Base-by-base conservation (phyloP, 2,113 vertebrate genomes). In the Lamprologus ornatipinnis region DNA sequence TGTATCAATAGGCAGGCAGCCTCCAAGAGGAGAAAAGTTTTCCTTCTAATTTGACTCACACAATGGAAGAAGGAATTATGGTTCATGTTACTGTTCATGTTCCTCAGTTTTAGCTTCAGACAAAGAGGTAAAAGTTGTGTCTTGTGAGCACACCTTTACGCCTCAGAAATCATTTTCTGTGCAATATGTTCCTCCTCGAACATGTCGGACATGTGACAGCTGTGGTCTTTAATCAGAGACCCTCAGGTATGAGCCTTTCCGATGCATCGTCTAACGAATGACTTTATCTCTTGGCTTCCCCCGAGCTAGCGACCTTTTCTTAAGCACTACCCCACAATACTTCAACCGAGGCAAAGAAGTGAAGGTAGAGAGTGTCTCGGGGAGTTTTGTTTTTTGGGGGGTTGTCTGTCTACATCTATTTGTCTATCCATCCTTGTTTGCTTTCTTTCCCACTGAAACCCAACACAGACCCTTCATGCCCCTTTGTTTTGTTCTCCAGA, bases 251-350 rank as follows among this genome's bases (percentile, higher is more conserved):
- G 51, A 78, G 80, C 90, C 82, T 23, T 85, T 75, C 57, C 2
- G 31, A 87, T 84, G 88, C 83, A 37, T 73, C 9, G 14, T 33
- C 91, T 93, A 92, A 95, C 73, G 68, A 92, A 94, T 93, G 93
- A 94, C 92, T 79, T 51, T 92, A 90, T 93, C 84, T n/a, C 7
- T 45, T 14, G 6, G 47, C 84, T 79, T 82, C 89, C 92, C 88
- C 26, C 21, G 3, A 88, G 93, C 93, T 0, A 51, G 68, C 90
- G 91, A 95, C 95, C 94, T 95, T 95, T 95, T 65, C 89, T 85
- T 55, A 80, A 92, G 93, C 90, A 54, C 86, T 5, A 8, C 85
- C 3, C 33, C 26, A 21, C 88, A 12, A 91, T 92, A 70, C 92
- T 63, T 94, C 94, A 93, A 49, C 82, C 6, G 15, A 2, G 82